These are phyloP conservation scores for Muraenolepis orangiensis DNA, from an alignment of 2,797 vertebrate genomes.

Conservation along the genomic window DNA sequence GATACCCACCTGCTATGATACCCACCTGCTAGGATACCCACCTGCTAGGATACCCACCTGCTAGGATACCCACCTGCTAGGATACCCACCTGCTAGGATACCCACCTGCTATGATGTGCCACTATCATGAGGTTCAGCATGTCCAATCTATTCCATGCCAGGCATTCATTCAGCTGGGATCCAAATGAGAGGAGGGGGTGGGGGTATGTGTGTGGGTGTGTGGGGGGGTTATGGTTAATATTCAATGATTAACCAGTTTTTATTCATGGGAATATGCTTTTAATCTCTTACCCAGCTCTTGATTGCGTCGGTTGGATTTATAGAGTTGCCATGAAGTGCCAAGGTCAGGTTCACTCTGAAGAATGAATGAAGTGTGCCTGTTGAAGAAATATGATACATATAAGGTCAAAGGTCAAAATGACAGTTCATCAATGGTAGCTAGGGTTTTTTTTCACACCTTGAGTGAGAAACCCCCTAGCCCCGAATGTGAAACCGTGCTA, in stretches of 20 bases:
- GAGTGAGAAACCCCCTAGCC: no score
- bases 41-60: no score
- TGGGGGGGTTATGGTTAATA: no score
- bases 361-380: slow-evolving; percentile 45
- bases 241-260: neutral
- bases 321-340: slow-evolving; percentile 25
- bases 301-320: slow-evolving; percentile 32
- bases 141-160: slow-evolving; percentile 36
- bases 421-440: no score
- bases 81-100: rapidly evolving
- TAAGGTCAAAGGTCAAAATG: no score
- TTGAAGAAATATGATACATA: no score
- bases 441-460: no score
- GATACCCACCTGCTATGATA: no score
- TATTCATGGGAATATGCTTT: neutral
- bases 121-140: slow-evolving; percentile 47
- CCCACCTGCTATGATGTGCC: slow-evolving; percentile 32
- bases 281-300: slow-evolving; percentile 52
- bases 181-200: neutral
- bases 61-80: no score
- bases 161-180: slow-evolving; percentile 45
- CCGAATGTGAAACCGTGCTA: neutral
- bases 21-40: no score
- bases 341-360: slow-evolving; percentile 50
- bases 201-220: no score